phyloP scores from a whole-genome alignment of 2,888 invertebrate species.

The Ceriagrion tenellum region DNA sequence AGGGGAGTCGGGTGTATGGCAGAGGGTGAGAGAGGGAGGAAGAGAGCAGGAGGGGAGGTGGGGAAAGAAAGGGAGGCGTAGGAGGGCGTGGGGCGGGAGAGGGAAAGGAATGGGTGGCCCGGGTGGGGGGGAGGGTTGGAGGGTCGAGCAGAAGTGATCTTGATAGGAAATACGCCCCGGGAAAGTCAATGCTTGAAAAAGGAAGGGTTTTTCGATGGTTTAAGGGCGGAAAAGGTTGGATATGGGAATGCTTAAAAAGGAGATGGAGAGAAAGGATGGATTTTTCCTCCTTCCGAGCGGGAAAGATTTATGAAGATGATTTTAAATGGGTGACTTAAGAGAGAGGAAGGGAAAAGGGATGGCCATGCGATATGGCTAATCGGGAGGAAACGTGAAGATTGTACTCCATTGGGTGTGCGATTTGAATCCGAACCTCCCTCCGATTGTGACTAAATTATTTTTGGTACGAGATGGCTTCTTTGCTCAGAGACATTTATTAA shows the following conservation, averaged over 20 bases:
- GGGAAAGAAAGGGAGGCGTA: not conserved
- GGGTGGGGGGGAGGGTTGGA: not conserved
- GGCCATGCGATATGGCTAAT: not conserved
- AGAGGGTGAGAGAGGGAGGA: not conserved
- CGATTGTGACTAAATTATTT: no score
- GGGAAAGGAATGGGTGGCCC: no score
- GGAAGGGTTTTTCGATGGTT: not conserved
- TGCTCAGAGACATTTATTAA: no score
- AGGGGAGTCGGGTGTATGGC: not conserved
- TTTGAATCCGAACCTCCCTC: no score
- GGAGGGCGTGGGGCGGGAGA: not conserved
- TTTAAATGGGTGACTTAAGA: constrained; percentile 21
- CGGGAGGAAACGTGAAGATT: not conserved
- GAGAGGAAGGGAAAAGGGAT: not conserved
- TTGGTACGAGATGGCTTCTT: no score
- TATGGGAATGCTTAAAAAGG: not conserved
- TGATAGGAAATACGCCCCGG: constrained; percentile 47
- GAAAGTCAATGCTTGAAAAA: constrained; percentile 38
- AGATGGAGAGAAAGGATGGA: not conserved
- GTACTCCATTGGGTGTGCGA: not conserved
- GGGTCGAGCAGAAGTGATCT: not conserved
- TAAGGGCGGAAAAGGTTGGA: not conserved
- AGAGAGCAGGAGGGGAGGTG: not conserved
- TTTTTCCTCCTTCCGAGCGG: not conserved
- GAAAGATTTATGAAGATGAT: constrained; percentile 42